These are phyloP conservation scores for Otis tarda DNA, from an alignment of 2,113 vertebrate species.

Conservation along the genomic window DNA sequence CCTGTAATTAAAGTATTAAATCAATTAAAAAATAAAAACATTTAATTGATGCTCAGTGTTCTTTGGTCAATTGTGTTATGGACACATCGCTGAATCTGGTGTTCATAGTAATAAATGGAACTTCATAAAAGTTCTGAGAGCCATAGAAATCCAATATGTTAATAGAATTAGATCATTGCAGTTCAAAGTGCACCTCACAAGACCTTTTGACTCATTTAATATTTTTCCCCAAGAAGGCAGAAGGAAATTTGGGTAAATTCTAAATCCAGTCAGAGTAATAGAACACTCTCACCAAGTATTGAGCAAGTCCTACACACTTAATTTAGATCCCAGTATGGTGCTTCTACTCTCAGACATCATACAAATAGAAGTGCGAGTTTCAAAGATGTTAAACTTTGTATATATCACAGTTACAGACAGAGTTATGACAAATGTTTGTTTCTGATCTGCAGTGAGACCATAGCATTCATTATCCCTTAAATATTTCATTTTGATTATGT, in stretches of 20 bases:
- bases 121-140: not conserved
- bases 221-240: not conserved
- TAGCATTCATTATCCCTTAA: not conserved
- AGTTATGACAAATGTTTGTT: not conserved
- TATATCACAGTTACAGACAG: not conserved
- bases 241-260: not conserved
- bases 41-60: not conserved
- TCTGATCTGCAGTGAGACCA: conserved; percentile 8
- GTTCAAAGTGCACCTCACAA: not conserved
- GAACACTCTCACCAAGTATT: not conserved
- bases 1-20: not conserved
- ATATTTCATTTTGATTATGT: conserved; percentile 28
- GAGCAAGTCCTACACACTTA: conserved; percentile 43
- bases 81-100: not conserved
- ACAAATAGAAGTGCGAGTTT: conserved; percentile 11
- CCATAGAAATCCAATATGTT: not conserved
- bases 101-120: not conserved
- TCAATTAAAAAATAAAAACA: not conserved
- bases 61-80: not conserved
- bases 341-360: not conserved
- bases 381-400: conserved; percentile 15
- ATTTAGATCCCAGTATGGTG: conserved; percentile 45
- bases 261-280: not conserved
- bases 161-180: not conserved
- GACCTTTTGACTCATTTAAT: not conserved